phyloP scores from a whole-genome alignment of 2,113 vertebrate species.

The Eleginops maclovinus region DNA sequence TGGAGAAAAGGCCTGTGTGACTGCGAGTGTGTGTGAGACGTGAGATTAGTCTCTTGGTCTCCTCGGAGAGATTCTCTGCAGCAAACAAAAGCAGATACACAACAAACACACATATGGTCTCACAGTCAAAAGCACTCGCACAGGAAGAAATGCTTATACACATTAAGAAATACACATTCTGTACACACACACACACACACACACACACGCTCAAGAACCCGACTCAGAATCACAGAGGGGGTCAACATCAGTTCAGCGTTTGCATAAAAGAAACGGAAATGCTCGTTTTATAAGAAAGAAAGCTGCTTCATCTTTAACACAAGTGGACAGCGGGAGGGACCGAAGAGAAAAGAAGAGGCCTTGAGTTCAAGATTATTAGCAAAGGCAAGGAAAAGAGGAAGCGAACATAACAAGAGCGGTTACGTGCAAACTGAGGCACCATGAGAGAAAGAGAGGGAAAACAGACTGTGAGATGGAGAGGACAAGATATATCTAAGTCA shows the following conservation, averaged over 20 bases:
- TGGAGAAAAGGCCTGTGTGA: slow-evolving; percentile 42
- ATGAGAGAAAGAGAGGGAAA: background rate
- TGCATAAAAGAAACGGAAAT: slow-evolving; percentile 19
- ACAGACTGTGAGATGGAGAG: background rate
- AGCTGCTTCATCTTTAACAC: background rate
- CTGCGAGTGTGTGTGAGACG: slow-evolving; percentile 4
- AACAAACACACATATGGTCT: background rate
- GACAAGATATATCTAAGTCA: slow-evolving; percentile 25
- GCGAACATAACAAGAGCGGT: slow-evolving; percentile 10
- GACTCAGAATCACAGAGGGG: too few relatives aligned
- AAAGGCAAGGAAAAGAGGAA: background rate
- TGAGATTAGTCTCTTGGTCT: slow-evolving; percentile 45
- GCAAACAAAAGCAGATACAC: slow-evolving; percentile 13
- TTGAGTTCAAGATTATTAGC: background rate
- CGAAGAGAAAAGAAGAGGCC: background rate
- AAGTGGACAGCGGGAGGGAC: slow-evolving; percentile 16
- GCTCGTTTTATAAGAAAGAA: background rate
- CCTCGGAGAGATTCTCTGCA: slow-evolving; percentile 35
- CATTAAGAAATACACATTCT: background rate
- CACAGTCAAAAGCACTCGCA: background rate
- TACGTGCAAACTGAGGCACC: background rate
- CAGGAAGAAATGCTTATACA: background rate
- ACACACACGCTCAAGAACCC: background rate
- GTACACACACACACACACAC: background rate
- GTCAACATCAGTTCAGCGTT: slow-evolving; percentile 43